phyloP scores from a whole-genome alignment of 2,888 invertebrate genomes.

The Synergus japonicus region DNA sequence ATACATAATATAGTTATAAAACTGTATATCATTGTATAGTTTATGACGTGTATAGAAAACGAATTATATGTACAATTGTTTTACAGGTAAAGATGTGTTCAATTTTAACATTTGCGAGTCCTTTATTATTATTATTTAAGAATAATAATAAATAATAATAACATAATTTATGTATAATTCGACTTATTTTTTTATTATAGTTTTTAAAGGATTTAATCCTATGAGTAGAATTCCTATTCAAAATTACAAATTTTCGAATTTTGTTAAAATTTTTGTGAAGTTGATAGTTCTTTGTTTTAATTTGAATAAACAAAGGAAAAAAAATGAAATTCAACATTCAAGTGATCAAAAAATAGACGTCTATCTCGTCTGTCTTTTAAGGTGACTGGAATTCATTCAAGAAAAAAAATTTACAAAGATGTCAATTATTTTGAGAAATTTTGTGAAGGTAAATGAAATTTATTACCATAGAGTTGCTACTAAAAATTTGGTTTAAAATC shows the following conservation, averaged over 20 bases:
- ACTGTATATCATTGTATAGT: neutral
- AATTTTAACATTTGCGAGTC: slow-evolving; percentile 39
- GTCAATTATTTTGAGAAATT: neutral
- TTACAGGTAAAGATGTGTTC: slow-evolving; percentile 47
- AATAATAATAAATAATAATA: neutral
- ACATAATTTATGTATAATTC: neutral
- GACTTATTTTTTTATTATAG: neutral
- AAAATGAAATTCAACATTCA: neutral
- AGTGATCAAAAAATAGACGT: neutral
- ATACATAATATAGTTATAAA: no score
- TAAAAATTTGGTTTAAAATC: neutral
- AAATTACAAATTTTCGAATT: neutral
- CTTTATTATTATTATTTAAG: neutral
- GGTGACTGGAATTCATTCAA: neutral
- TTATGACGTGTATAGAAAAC: slow-evolving; percentile 41
- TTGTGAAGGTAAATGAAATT: neutral
- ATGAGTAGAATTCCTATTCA: neutral
- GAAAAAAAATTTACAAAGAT: neutral
- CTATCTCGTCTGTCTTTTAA: neutral
- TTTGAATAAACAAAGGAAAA: neutral
- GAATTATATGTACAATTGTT: slow-evolving; percentile 50
- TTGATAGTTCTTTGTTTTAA: neutral
- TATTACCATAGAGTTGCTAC: neutral
- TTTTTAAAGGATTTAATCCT: neutral
- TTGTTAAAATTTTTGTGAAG: neutral